Evolutionary conservation across 2,113 vertebrate species (phyloP).

Genomic region (Lophochroa leadbeateri): DNA sequence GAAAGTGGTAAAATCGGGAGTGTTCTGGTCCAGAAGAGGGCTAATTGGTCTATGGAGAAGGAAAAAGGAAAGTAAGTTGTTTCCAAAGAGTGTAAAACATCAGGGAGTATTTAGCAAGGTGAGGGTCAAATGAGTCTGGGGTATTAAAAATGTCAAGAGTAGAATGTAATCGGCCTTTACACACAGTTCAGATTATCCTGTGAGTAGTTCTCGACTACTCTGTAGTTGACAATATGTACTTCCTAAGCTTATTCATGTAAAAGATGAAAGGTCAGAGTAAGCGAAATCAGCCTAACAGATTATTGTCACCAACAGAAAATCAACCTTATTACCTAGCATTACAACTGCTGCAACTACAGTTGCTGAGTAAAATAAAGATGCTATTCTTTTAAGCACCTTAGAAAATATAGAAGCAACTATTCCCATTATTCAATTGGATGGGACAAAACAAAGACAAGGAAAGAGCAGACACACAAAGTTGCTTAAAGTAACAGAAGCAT

Average conservation of each 20-base stretch:
- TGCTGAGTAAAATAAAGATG: conserved; percentile 15
- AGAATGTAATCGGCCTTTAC: conserved; percentile 23
- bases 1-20: conserved; percentile 94
- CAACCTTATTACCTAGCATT: conserved; percentile 12
- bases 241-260: conserved; percentile 11
- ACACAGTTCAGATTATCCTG: conserved; percentile 7
- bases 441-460: conserved; percentile 44
- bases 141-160: conserved; percentile 36
- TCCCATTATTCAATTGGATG: conserved; percentile 15
- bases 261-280: conserved; percentile 48
- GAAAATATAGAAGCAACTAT: neutral
- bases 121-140: conserved; percentile 43
- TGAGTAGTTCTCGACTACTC: neutral
- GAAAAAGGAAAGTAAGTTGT: conserved; percentile 72
- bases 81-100: conserved; percentile 57
- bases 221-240: neutral
- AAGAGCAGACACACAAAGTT: conserved; percentile 41
- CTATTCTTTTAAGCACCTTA: neutral
- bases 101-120: conserved; percentile 55
- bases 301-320: conserved; percentile 13
- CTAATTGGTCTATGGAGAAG: conserved; percentile 89
- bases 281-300: conserved; percentile 12
- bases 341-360: neutral
- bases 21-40: conserved; percentile 96
- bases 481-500: conserved; percentile 29